Conservation (phyloP, 2,888 invertebrate genomes). For the Odontomyia ornata region DNA sequence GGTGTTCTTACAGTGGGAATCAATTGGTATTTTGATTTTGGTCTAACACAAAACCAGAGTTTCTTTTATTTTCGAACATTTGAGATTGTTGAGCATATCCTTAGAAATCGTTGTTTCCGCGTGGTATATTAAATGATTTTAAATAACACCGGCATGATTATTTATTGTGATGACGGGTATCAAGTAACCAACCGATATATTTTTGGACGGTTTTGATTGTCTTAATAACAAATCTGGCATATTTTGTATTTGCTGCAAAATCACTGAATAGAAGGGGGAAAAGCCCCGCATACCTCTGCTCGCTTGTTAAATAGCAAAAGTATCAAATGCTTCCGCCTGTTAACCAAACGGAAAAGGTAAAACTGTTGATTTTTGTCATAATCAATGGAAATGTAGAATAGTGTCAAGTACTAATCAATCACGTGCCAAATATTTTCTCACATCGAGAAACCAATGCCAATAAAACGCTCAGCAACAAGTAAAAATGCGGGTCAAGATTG, state of each 20-base stretch:
- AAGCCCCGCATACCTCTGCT: not conserved
- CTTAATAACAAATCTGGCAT: conserved; percentile 5
- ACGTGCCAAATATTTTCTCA: not conserved
- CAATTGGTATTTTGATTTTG: not conserved
- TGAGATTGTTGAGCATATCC: not conserved
- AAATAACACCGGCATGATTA: conserved; percentile 35
- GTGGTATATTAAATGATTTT: conserved; percentile 19
- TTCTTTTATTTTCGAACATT: conserved; percentile 12
- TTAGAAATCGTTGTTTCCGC: conserved; percentile 16
- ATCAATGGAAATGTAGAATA: not conserved
- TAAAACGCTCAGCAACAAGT: too few relatives aligned
- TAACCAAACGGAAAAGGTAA: conserved; percentile 32
- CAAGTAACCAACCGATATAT: not conserved
- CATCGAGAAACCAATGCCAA: not conserved
- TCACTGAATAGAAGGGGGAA: not conserved
- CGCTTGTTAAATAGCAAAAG: not conserved
- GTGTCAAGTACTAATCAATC: not conserved
- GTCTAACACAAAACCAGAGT: conserved; percentile 14
- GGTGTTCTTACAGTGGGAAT: not conserved
- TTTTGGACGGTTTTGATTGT: conserved; percentile 23
- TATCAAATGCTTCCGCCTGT: conserved; percentile 15
- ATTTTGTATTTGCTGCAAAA: not conserved
- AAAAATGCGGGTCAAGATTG: not conserved
- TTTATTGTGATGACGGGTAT: conserved; percentile 27
- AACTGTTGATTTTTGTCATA: not conserved